Evolutionary conservation across 2,113 vertebrate species (phyloP).

Genomic region (Struthio camelus): DNA sequence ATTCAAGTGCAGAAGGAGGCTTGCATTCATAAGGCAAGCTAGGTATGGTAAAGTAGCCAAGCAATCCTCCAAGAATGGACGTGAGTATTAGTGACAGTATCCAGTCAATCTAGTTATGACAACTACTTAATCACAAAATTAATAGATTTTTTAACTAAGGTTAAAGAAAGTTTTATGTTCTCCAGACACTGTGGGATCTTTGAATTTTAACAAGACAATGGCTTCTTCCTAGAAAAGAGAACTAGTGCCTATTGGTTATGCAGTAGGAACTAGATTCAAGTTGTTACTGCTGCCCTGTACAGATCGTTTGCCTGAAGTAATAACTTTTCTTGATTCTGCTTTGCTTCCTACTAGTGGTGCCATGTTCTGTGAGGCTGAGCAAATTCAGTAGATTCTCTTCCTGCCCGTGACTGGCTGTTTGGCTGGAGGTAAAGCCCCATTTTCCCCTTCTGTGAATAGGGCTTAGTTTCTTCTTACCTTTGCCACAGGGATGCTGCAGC

Average conservation of each 20-base stretch:
- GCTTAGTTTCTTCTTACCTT: not conserved
- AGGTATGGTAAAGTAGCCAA: not conserved
- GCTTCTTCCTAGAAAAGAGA: not conserved
- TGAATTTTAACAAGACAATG: not conserved
- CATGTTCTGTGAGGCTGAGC: not conserved
- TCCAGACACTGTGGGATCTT: not conserved
- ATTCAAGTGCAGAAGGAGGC: not conserved
- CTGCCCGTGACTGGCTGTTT: not conserved
- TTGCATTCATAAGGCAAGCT: not conserved
- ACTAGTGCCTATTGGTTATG: not conserved
- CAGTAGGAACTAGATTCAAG: not conserved
- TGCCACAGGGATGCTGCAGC: not conserved
- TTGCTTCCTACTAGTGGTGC: not conserved
- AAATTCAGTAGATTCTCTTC: not conserved
- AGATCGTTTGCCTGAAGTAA: not conserved
- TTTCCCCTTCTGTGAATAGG: not conserved
- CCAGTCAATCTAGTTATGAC: not conserved
- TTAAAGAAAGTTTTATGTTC: not conserved
- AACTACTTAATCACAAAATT: not conserved
- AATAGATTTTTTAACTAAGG: not conserved
- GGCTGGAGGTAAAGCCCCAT: not conserved
- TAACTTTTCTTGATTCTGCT: not conserved
- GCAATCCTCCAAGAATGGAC: not conserved
- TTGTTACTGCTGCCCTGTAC: not conserved
- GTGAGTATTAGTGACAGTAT: not conserved